Evolutionary conservation across 2,113 vertebrate species (phyloP).

Genomic region (Alligator mississippiensis): DNA sequence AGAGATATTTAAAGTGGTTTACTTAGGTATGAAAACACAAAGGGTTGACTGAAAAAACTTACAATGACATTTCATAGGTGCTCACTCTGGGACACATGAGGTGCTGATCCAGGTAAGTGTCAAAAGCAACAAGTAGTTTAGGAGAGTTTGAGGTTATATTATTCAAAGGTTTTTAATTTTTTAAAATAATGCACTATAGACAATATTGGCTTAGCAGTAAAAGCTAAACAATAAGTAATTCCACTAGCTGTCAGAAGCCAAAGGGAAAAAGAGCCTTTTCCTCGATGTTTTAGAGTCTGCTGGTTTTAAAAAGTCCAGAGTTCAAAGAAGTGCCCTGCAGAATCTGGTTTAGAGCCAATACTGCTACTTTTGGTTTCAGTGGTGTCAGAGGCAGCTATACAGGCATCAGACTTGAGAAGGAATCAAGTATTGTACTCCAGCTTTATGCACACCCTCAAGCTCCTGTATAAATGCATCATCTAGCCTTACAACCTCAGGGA

Average conservation of each 20-base stretch:
- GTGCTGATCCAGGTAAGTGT: background rate
- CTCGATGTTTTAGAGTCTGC: background rate
- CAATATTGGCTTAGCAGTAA: background rate
- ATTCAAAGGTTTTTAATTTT: background rate
- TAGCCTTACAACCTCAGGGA: background rate
- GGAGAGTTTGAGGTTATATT: background rate
- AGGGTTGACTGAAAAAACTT: background rate
- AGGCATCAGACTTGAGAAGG: background rate
- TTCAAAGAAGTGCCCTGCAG: accelerated
- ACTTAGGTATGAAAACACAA: background rate
- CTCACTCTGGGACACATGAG: background rate
- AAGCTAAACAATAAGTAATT: background rate
- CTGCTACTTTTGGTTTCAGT: background rate
- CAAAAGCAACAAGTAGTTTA: background rate
- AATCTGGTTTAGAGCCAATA: background rate
- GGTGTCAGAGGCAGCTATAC: background rate
- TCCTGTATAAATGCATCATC: background rate
- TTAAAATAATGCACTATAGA: background rate
- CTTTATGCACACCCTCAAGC: background rate
- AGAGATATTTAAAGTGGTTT: background rate
- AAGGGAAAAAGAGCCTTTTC: background rate
- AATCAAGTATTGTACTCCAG: background rate
- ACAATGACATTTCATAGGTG: background rate
- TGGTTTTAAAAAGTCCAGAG: background rate
- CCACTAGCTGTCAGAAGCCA: background rate